Evolutionary conservation across 1,140 invertebrate species (phyloP), one percentile per base, ranked within the genome.

Genomic region (Drosophila sp.): DNA sequence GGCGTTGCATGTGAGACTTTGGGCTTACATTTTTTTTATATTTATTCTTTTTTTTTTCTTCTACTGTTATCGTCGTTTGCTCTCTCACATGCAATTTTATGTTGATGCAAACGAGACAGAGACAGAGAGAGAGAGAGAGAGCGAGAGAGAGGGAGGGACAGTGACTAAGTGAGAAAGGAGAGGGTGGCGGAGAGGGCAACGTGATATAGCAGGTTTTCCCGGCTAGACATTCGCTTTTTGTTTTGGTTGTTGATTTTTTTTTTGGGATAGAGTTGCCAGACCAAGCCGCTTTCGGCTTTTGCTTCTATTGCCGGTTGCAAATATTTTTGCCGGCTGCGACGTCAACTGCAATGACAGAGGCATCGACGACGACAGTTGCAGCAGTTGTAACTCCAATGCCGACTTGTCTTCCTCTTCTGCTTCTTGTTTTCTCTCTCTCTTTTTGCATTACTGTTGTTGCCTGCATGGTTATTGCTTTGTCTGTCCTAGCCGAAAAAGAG

Each of bases 51-150:
- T 29, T n/a, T 25, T 55, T 55, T 56, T 74, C 73, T 72, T 77
- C 76, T 77, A 77, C 81, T 75, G 77, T 85, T 85, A 85, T 77
- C 75, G 67, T 50, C 74, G 62, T 66, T 38, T 72, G 66, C 72
- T 76, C 74, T 76, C 66, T 76, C 54, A 61, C 72, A 76, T 76
- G 74, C 72, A 76, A 70, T 73, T 76, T 61, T 33, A 72, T 50
- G 65, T 74, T 60, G 32, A 58, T 60, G 54, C 50, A 61, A 70
- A n/a, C 23, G 44, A 50, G 44, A 25, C 23, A 50, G 23, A 41
- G 17, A 4, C 3, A 50, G 44, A 6, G 44, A n/a, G n/a, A 47
- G 44, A 47, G 17, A 8, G 30, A 32, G 32, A 38, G 23, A 41
- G n/a, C 11, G n/a, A 47, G 56, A 25, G 5, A 57, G 55, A 57